Evolutionary conservation across 1,140 invertebrate genomes (phyloP).

Genomic region (Sinonovacula constricta): DNA sequence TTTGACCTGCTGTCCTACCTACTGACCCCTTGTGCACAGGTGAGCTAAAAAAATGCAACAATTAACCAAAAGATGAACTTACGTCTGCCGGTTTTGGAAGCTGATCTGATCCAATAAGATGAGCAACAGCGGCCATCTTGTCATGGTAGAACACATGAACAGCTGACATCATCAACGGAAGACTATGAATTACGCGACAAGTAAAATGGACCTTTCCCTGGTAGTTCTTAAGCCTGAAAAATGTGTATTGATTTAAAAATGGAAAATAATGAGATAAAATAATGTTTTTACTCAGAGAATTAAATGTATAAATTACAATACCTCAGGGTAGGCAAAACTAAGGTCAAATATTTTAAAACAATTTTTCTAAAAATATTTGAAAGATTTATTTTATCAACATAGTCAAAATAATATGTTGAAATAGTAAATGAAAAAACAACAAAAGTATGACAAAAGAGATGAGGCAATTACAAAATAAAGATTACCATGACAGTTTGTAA

Average conservation of each 20-base stretch:
- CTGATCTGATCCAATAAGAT: constrained; percentile 74
- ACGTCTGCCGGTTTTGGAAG: constrained; percentile 72
- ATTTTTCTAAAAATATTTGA: neutral
- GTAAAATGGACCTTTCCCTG: constrained; percentile 64
- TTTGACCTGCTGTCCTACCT: too few relatives aligned
- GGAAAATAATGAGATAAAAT: neutral
- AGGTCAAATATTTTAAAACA: neutral
- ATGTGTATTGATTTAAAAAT: neutral
- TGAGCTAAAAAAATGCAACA: too few relatives aligned
- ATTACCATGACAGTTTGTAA: too few relatives aligned
- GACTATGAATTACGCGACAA: constrained; percentile 74
- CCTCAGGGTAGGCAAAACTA: neutral
- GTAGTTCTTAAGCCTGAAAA: constrained; percentile 68
- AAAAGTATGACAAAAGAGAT: too few relatives aligned
- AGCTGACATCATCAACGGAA: constrained; percentile 73
- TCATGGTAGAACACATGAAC: constrained; percentile 76
- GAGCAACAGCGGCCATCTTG: constrained; percentile 74
- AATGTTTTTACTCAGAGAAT: neutral
- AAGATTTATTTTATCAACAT: neutral
- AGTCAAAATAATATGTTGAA: neutral
- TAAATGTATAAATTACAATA: neutral
- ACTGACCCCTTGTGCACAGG: too few relatives aligned
- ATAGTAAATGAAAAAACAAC: neutral
- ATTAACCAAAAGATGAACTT: too few relatives aligned
- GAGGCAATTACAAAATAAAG: too few relatives aligned